Evolutionary conservation across 2,113 vertebrate species (phyloP).

Genomic region (Motacilla tschutschensis): DNA sequence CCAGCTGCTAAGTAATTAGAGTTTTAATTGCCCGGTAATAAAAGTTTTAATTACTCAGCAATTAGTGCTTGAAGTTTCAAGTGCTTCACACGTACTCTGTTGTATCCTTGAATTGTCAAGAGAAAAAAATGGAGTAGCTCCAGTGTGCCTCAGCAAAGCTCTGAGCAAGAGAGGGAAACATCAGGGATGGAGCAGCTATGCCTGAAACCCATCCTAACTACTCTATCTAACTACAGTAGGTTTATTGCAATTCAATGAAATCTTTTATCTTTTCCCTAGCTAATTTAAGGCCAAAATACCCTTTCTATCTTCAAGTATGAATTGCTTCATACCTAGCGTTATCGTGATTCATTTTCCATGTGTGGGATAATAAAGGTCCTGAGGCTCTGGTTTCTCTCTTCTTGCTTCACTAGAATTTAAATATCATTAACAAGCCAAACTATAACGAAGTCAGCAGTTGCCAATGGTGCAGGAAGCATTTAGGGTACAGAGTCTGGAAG

Average conservation of each 20-base stretch:
- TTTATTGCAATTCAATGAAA: neutral
- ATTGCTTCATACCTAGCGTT: neutral
- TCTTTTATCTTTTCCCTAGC: neutral
- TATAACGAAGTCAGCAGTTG: neutral
- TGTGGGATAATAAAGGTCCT: neutral
- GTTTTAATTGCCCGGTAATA: slow-evolving; percentile 25
- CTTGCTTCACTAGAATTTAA: neutral
- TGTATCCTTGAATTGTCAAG: neutral
- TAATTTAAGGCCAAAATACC: neutral
- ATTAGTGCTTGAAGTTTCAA: slow-evolving; percentile 46
- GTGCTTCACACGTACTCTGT: neutral
- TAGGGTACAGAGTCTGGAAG: neutral
- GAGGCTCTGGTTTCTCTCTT: neutral
- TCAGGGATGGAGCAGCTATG: neutral
- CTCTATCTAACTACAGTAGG: neutral
- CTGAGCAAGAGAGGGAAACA: neutral
- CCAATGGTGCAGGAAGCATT: neutral
- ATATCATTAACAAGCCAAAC: neutral
- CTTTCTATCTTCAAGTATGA: neutral
- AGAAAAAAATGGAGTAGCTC: neutral
- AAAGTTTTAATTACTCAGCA: slow-evolving; percentile 58
- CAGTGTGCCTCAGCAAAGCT: neutral
- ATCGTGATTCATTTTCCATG: neutral
- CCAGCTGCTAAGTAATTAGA: slow-evolving; percentile 47
- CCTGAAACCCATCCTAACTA: neutral